phyloP scores from a whole-genome alignment of 2,888 invertebrate species.

The Stomorhina lunata region DNA sequence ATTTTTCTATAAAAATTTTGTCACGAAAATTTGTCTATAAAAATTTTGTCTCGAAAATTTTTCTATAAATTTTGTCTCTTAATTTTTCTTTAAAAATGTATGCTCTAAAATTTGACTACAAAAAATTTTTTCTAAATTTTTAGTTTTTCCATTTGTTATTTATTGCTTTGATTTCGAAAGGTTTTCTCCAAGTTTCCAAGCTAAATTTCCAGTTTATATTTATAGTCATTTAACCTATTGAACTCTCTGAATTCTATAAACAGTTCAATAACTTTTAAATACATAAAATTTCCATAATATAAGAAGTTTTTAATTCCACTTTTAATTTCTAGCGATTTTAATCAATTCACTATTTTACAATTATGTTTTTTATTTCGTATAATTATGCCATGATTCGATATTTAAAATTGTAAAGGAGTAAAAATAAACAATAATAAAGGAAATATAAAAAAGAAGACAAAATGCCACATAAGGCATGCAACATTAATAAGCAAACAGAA shows the following conservation, averaged over 20 bases:
- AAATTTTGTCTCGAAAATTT: too few species aligned
- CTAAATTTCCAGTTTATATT: too few species aligned
- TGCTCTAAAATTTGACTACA: too few species aligned
- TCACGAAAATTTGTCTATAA: too few species aligned
- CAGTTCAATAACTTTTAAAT: constrained; percentile 12
- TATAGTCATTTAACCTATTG: neutral
- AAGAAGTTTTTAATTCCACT: constrained; percentile 8
- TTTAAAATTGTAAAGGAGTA: neutral
- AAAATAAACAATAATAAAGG: neutral
- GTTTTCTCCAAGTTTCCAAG: too few species aligned
- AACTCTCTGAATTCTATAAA: neutral
- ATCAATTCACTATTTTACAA: constrained; percentile 17
- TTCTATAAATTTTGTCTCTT: too few species aligned
- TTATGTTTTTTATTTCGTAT: constrained; percentile 19
- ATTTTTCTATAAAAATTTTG: too few species aligned
- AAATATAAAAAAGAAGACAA: neutral
- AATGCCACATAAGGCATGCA: neutral
- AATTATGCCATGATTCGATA: constrained; percentile 29
- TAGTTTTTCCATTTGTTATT: too few species aligned
- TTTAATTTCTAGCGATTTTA: constrained; percentile 26
- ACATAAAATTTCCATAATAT: neutral
- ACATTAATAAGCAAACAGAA: neutral
- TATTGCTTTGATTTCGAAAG: too few species aligned
- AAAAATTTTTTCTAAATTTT: too few species aligned
- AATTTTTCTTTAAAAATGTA: too few species aligned